Evolutionary conservation across 2,888 invertebrate genomes (phyloP), one percentile per base, ranked within the genome.

Genomic region (Chouioia cunea): DNA sequence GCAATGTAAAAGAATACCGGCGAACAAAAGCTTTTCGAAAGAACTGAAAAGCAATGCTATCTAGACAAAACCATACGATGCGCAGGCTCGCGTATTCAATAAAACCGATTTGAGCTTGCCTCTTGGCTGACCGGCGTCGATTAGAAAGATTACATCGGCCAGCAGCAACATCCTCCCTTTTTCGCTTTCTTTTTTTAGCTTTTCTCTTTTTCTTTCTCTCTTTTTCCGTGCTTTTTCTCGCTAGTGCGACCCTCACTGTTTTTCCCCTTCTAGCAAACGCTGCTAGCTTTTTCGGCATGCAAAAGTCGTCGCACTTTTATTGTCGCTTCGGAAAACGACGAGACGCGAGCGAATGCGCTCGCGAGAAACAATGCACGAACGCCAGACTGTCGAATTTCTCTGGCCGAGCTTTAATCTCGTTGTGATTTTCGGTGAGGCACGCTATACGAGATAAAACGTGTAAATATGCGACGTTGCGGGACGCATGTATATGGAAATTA

Each of bases 91-190:
- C 36, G 36, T 36, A 36, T 36, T 36, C 36, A 36, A 36, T 36
- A 36, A 36, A 36, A 36, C 36, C 36, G 36, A 36, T 36, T 36
- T 36, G 36, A 36, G 36, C 36, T 36, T 36, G 36, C 36, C 36
- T 36, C 36, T 36, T 36, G 36, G 36, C 20, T 22, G 53, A 15
- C 36, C 52, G 47, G 4, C 57, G 48, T 23, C 68, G 62, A 70
- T 70, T 59, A 65, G 59, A 65, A 36, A 59, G 56, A 70, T 65
- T 70, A 60, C 60, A 48, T 48, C 48, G 14, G 18, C 20, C 43
- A 23, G 50, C 52, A 22, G 43, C 16, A 0, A 16, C 12, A 10
- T 12, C 54, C 14, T 23, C 46, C 22, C 6, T 43, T 53, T 44
- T 16, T 10, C 12, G 22, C 10, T 12, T 16, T 12, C 22, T 53